Percentiles rank a stretch among this genome's conserved stretches.
Evolutionary conservation across 2,888 invertebrate species (phyloP).

Genomic region (Prosopocoilus inquinatus): DNA sequence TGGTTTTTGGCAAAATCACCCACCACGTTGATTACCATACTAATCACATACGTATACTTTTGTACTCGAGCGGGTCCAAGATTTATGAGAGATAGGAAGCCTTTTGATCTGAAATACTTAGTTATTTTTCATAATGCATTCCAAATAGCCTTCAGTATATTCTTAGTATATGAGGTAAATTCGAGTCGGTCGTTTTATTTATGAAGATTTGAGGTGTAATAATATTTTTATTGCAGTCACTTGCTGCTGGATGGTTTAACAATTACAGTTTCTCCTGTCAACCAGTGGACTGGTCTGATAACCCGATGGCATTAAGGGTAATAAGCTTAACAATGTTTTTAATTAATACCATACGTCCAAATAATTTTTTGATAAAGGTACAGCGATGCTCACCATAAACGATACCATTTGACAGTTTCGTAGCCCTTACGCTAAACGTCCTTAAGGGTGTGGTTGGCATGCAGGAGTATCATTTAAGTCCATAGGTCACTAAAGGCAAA

Average conservation of each 20-base stretch:
- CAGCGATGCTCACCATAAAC: no score
- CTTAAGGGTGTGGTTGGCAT: no score
- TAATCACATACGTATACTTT: constrained; percentile 68
- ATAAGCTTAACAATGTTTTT: constrained; percentile 38
- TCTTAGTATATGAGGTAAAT: constrained; percentile 75
- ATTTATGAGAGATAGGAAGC: constrained; percentile 82
- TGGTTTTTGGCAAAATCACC: constrained; percentile 75
- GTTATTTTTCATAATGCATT: constrained; percentile 81
- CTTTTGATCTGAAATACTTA: constrained; percentile 74
- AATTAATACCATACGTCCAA: no score
- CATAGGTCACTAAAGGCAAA: no score
- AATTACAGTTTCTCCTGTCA: constrained; percentile 73
- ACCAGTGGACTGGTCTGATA: constrained; percentile 64
- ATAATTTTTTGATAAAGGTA: no score
- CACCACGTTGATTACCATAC: constrained; percentile 63
- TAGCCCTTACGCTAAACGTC: no score
- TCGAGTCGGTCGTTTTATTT: constrained; percentile 15
- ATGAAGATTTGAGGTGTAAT: not conserved
- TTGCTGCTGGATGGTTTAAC: constrained; percentile 48
- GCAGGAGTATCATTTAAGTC: no score
- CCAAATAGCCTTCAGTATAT: constrained; percentile 79
- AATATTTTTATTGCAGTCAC: constrained; percentile 34
- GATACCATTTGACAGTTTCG: no score
- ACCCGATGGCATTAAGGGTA: constrained; percentile 63
- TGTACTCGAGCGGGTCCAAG: constrained; percentile 77